Evolutionary conservation across 2,888 invertebrate species (phyloP).

Genomic region (Cremastinae sp.): DNA sequence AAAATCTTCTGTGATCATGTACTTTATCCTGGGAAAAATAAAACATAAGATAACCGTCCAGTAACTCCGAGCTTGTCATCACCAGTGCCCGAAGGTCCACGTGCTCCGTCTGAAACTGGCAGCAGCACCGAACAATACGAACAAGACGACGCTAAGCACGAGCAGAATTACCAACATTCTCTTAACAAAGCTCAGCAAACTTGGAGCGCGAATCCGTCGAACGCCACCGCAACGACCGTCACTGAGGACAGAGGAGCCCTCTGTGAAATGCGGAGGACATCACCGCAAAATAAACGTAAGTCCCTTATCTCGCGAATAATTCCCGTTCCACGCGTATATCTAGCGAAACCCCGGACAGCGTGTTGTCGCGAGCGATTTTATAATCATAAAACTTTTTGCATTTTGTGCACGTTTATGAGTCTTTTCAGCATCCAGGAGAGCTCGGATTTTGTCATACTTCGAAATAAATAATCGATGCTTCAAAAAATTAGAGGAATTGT

Average conservation of each 20-base stretch:
- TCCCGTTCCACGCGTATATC: neutral
- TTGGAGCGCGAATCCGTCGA: constrained; percentile 67
- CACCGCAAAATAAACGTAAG: constrained; percentile 83
- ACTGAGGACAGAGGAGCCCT: constrained; percentile 75
- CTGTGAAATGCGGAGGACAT: constrained; percentile 83
- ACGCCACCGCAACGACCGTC: constrained; percentile 67
- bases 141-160: constrained; percentile 50
- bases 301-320: neutral
- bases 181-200: constrained; percentile 67
- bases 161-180: constrained; percentile 65
- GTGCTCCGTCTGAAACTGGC: constrained; percentile 63
- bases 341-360: no score
- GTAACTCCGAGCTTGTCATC: constrained; percentile 57
- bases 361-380: neutral
- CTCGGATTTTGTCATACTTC: no score
- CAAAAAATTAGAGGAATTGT: no score
- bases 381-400: no score
- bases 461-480: no score
- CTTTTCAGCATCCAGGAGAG: no score
- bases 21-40: constrained; percentile 1
- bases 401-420: no score
- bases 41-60: constrained; percentile 62
- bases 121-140: constrained; percentile 49
- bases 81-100: constrained; percentile 66
- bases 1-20: neutral